These are phyloP conservation scores for Phyllotreta striolata DNA, from an alignment of 2,888 invertebrate genomes.

Conservation along the genomic window DNA sequence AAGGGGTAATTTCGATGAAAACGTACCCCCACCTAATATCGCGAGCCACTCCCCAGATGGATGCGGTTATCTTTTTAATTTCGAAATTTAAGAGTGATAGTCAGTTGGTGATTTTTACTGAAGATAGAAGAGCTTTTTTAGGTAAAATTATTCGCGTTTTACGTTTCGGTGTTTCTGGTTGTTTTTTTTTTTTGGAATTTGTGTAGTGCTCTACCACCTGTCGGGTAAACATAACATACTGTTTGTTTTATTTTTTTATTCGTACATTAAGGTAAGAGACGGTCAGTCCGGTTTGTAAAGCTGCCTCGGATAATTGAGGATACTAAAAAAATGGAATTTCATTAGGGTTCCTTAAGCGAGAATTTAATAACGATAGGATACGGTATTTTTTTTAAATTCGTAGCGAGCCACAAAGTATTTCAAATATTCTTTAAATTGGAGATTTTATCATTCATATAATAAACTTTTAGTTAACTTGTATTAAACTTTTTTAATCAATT, in stretches of 20 bases:
- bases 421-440: too few relatives aligned
- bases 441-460: too few relatives aligned
- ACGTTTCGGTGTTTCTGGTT: constrained; percentile 12
- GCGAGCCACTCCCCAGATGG: constrained; percentile 52
- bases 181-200: constrained; percentile 23
- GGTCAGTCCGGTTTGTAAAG: constrained; percentile 12
- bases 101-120: constrained; percentile 43
- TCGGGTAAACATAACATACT: constrained; percentile 23
- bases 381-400: too few relatives aligned
- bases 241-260: constrained; percentile 6
- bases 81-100: constrained; percentile 34
- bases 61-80: constrained; percentile 53
- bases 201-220: constrained; percentile 31
- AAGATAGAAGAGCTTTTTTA: constrained; percentile 27
- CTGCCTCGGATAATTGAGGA: constrained; percentile 12
- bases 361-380: too few relatives aligned
- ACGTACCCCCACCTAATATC: constrained; percentile 48
- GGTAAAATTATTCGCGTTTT: constrained; percentile 2
- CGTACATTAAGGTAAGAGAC: constrained; percentile 4
- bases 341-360: too few relatives aligned
- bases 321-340: background rate
- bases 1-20: constrained; percentile 52
- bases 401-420: too few relatives aligned
- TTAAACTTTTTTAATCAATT: too few relatives aligned
- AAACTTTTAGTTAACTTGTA: too few relatives aligned